phyloP scores from a whole-genome alignment of 2,888 invertebrate genomes.

The Perizoma affinitatum region DNA sequence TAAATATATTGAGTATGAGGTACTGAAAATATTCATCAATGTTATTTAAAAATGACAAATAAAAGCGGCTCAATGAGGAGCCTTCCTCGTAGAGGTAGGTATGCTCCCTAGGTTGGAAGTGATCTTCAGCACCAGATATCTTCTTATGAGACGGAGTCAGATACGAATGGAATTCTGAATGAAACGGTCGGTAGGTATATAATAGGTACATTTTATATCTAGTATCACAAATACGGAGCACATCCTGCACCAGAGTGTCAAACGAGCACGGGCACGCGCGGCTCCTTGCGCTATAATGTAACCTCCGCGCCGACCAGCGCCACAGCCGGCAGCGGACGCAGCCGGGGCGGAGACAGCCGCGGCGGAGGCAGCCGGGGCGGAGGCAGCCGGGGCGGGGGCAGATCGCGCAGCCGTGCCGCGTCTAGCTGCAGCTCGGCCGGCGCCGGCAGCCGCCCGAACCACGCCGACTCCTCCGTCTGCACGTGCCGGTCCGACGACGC shows the following conservation, averaged over 20 bases:
- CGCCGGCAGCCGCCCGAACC: conserved; percentile 39
- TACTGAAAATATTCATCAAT: too few relatives aligned
- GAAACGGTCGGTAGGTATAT: too few relatives aligned
- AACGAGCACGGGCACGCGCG: conserved; percentile 50
- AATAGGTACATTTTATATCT: too few relatives aligned
- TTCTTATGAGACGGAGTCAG: too few relatives aligned
- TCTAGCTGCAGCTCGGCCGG: conserved; percentile 48
- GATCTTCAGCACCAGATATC: too few relatives aligned
- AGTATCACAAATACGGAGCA: too few relatives aligned
- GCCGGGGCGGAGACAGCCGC: conserved; percentile 30
- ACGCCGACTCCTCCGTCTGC: conserved; percentile 64
- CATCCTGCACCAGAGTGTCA: conserved; percentile 26
- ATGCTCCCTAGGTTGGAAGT: too few relatives aligned
- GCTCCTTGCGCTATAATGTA: conserved; percentile 49
- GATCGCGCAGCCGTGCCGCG: conserved; percentile 40
- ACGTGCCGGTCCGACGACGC: conserved; percentile 64
- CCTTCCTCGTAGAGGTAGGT: too few relatives aligned
- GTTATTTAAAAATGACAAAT: too few relatives aligned
- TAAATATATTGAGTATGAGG: too few relatives aligned
- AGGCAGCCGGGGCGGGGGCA: conserved; percentile 7
- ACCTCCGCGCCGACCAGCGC: conserved; percentile 45
- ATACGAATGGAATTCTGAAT: too few relatives aligned
- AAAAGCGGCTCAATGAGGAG: too few relatives aligned
- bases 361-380: conserved; percentile 31
- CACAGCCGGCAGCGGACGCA: conserved; percentile 44